Evolutionary conservation across 2,113 vertebrate genomes (phyloP).

Genomic region (Oncorhynchus masou): DNA sequence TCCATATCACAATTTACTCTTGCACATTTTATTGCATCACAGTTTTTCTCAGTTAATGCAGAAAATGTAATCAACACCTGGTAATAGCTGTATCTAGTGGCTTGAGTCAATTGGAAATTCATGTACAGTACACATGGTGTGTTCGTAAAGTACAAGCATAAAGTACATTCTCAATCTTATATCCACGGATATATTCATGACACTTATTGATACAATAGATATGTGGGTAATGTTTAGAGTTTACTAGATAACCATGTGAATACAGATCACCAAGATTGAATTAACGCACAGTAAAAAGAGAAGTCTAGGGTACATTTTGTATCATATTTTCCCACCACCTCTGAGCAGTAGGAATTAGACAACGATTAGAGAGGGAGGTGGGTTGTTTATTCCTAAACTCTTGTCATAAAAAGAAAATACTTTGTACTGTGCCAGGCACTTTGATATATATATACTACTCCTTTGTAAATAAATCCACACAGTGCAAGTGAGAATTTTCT

Average conservation of each 20-base stretch:
- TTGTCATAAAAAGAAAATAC: constrained; percentile 47
- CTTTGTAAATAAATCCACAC: constrained; percentile 63
- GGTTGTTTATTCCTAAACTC: constrained; percentile 31
- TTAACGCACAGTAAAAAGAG: neutral
- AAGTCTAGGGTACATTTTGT: neutral
- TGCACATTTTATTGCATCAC: neutral
- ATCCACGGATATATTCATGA: neutral
- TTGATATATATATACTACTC: constrained; percentile 51
- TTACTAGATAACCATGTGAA: neutral
- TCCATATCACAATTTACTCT: neutral
- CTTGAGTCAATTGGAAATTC: neutral
- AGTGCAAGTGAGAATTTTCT: constrained; percentile 67
- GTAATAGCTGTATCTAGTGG: neutral
- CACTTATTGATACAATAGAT: neutral
- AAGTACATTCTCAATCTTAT: neutral
- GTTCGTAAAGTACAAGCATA: neutral
- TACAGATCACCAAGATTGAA: neutral
- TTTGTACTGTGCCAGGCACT: constrained; percentile 28
- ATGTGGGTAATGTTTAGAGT: neutral
- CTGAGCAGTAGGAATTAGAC: constrained; percentile 11
- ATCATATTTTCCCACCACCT: neutral
- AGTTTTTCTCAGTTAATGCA: neutral
- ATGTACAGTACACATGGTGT: neutral
- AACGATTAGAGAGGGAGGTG: constrained; percentile 6
- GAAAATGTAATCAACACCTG: neutral